Base-by-base conservation (phyloP, 2,113 vertebrate genomes). In the Chinchilla lanigera region DNA sequence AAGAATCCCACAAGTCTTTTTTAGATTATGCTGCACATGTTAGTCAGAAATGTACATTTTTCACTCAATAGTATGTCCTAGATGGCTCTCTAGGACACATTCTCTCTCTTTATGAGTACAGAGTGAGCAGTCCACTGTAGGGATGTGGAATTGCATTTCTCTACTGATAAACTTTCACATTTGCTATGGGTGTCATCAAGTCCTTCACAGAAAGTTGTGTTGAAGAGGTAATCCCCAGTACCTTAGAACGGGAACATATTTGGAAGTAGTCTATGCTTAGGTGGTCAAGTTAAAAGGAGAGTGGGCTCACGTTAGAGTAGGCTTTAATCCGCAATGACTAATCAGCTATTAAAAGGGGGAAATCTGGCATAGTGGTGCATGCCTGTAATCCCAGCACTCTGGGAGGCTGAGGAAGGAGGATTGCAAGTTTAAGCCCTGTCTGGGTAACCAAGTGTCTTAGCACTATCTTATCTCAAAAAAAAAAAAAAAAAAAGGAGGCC, bases 201-300 rank as follows among this genome's bases (percentile, higher is more conserved):
- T 85, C 4, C 58, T 17, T 35, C 19, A 28, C 19, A 22, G 38
- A 63, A 86, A 91, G n/a, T 54, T 82, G 50, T 20, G 63, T 24
- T 58, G 58, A 75, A 58, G 50, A 75, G 2, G 16, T 83, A 75
- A 96, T 75, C 7, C 20, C 33, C 0, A 83, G 20, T n/a, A 41
- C 20, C 63, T 60, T 35, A 65, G 50, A 83, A 83, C 41, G 41
- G 67, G 41, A 94, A 30, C 33, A 67, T 77, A 33, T 77, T 88
- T 83, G n/a, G 78, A 82, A 58, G 87, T 10, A 83, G 67, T 77
- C 83, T 96, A 63, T 73, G 80, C 33, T 82, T 80, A 92, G 4
- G 52, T 28, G 58, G 77, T 30, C 52, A 52, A 61, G 30, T 94
- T 77, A 84, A 88, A 84, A 78, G 69, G 44, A 78, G 30, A 30